Percentiles rank a stretch among this genome's conserved stretches.
These are phyloP conservation scores for Chesias legatella DNA, from an alignment of 2,888 invertebrate species.

Conservation along the genomic window DNA sequence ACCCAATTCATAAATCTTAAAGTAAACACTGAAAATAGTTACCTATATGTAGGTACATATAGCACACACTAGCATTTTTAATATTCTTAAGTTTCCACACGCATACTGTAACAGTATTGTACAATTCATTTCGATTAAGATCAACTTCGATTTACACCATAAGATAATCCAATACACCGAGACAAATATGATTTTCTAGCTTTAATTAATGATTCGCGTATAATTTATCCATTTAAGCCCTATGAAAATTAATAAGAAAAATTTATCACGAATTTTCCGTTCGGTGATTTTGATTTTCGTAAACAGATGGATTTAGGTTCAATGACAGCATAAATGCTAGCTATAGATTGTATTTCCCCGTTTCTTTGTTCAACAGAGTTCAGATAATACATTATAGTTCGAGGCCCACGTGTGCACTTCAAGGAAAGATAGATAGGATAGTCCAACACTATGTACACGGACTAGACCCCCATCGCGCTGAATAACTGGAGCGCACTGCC, in stretches of 20 bases:
- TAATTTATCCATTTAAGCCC: slow-evolving; percentile 56
- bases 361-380: slow-evolving; percentile 2
- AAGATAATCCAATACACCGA: slow-evolving; percentile 58
- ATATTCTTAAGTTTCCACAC: slow-evolving; percentile 23
- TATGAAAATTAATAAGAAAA: slow-evolving; percentile 56
- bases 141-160: slow-evolving; percentile 37
- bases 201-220: slow-evolving; percentile 46
- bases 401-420: slow-evolving; percentile 1
- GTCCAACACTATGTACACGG: neutral
- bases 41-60: slow-evolving; percentile 36
- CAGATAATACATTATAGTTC: too few species aligned
- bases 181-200: slow-evolving; percentile 43
- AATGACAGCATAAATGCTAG: slow-evolving; percentile 7
- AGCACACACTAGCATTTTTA: slow-evolving; percentile 43
- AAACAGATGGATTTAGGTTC: slow-evolving; percentile 16
- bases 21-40: slow-evolving; percentile 40
- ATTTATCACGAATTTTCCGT: slow-evolving; percentile 49
- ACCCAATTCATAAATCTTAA: slow-evolving; percentile 46
- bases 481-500: slow-evolving; percentile 12
- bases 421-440: neutral
- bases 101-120: slow-evolving; percentile 40
- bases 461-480: slow-evolving; percentile 5
- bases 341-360: slow-evolving; percentile 2
- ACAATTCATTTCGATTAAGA: slow-evolving; percentile 36
- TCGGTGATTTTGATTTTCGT: slow-evolving; percentile 36